These are phyloP conservation scores for Argyrosomus regius DNA, from an alignment of 2,797 vertebrate species.

Conservation along the genomic window DNA sequence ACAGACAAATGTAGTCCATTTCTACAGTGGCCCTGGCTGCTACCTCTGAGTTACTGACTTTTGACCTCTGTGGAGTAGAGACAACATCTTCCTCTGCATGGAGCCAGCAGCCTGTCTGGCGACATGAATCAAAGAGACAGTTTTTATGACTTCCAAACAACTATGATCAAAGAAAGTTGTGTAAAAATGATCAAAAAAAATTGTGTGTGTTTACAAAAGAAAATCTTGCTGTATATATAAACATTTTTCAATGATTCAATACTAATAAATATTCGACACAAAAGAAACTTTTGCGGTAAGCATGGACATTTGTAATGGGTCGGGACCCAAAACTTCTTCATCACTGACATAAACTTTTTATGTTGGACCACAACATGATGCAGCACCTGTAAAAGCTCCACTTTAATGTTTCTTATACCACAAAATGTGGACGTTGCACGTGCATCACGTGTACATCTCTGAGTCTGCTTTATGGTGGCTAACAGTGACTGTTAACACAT, in stretches of 20 bases:
- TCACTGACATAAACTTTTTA: not conserved
- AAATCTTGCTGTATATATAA: too few relatives aligned
- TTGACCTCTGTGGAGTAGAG: constrained; percentile 36
- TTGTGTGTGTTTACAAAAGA: not conserved
- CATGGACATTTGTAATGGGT: not conserved
- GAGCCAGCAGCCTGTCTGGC: constrained; percentile 44
- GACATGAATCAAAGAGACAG: constrained; percentile 28
- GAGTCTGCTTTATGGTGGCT: constrained; percentile 22
- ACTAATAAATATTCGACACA: not conserved
- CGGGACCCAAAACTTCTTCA: not conserved
- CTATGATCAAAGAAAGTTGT: constrained; percentile 27
- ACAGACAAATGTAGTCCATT: not conserved
- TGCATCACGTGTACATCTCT: constrained; percentile 10
- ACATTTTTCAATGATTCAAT: too few relatives aligned
- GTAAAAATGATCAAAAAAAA: not conserved
- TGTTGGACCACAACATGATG: not conserved
- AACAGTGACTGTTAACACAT: constrained; percentile 48
- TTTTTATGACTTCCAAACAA: constrained; percentile 27
- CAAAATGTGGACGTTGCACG: not conserved
- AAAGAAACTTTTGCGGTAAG: not conserved
- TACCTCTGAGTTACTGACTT: constrained; percentile 60
- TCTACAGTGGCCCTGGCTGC: constrained; percentile 1
- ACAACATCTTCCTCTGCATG: constrained; percentile 43
- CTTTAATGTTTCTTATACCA: not conserved
- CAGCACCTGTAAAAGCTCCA: not conserved